phyloP scores from a whole-genome alignment of 1,140 invertebrate species.

The Drosophila bocqueti region DNA sequence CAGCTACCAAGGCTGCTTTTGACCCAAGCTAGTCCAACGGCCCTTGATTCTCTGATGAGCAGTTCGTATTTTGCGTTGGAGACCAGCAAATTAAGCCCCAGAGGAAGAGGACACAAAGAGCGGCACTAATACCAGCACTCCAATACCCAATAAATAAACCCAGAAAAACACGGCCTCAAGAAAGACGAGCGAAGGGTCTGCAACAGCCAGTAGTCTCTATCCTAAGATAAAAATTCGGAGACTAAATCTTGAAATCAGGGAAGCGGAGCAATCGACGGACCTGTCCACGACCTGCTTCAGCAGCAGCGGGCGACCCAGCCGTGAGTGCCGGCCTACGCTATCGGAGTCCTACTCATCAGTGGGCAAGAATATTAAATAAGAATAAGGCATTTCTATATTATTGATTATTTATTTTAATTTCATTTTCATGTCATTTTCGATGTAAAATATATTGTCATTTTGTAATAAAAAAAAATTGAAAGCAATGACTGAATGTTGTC shows the following conservation, averaged over 20 bases:
- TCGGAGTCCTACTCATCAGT: slow-evolving; percentile 38
- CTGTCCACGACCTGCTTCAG: not conserved
- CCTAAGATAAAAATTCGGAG: not conserved
- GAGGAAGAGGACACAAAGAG: not conserved
- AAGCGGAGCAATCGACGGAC: not conserved
- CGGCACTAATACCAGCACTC: slow-evolving; percentile 23
- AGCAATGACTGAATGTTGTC: no score
- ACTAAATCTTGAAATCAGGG: not conserved
- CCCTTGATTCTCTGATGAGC: no score
- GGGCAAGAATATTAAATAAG: not conserved
- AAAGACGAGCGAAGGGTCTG: not conserved
- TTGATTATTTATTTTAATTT: slow-evolving; percentile 5
- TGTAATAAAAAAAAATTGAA: not conserved
- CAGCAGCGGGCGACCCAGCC: slow-evolving; percentile 20
- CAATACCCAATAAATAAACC: not conserved
- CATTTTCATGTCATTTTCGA: not conserved
- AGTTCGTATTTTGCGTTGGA: not conserved
- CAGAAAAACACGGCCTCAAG: not conserved
- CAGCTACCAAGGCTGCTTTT: not conserved
- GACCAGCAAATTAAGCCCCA: not conserved
- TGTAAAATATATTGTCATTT: not conserved
- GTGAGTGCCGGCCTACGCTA: slow-evolving; percentile 51
- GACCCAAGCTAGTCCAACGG: not conserved
- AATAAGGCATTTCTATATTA: not conserved
- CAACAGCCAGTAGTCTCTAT: not conserved